Conservation (phyloP, 92 coral and sea anemone genomes). For the Epizoanthus illoricatus region DNA sequence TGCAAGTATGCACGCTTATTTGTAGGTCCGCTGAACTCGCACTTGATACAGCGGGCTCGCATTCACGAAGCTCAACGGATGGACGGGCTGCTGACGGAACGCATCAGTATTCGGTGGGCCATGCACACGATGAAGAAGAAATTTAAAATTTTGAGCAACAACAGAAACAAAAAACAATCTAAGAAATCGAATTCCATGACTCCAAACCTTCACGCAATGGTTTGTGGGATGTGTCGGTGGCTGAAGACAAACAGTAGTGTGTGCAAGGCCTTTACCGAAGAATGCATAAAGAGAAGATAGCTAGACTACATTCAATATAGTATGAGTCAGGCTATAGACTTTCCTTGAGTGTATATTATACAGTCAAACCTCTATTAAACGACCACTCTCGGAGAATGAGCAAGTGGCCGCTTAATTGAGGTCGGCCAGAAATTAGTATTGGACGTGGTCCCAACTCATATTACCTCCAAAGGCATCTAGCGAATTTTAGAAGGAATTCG, state of each 20-base stretch:
- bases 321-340: no score
- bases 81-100: slow-evolving; percentile 59
- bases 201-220: slow-evolving; percentile 33
- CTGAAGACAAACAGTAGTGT: slow-evolving; percentile 5
- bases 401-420: no score
- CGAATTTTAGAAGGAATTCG: no score
- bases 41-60: slow-evolving; percentile 74
- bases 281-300: slow-evolving; percentile 2
- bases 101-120: slow-evolving; percentile 72
- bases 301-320: background rate
- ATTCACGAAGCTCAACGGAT: slow-evolving; percentile 64
- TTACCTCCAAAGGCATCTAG: no score
- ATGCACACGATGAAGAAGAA: slow-evolving; percentile 65
- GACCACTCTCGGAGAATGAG: no score
- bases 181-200: background rate
- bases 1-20: slow-evolving; percentile 73
- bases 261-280: slow-evolving; percentile 1
- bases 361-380: no score
- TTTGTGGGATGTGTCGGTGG: slow-evolving; percentile 39
- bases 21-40: slow-evolving; percentile 74
- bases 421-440: no score
- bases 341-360: background rate
- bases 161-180: background rate
- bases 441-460: no score
- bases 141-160: slow-evolving; percentile 28